These are phyloP conservation scores for Xiphydria camelus DNA, from an alignment of 2,888 invertebrate genomes.

Conservation along the genomic window DNA sequence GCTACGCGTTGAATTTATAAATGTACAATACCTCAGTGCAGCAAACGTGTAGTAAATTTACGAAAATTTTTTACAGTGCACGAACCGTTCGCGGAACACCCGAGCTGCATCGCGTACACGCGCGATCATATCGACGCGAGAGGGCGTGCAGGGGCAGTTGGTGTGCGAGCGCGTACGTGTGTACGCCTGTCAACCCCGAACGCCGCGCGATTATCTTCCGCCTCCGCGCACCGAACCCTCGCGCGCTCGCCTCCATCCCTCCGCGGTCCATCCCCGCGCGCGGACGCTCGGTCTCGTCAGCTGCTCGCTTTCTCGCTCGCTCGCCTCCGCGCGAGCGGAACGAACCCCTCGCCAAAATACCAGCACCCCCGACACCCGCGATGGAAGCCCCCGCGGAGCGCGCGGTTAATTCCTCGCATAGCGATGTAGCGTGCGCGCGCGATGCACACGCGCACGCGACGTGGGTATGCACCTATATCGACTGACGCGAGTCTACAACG, in stretches of 20 bases:
- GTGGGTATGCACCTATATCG: too few relatives aligned
- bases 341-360: not conserved
- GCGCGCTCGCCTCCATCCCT: slow-evolving; percentile 30
- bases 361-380: not conserved
- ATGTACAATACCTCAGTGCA: too few relatives aligned
- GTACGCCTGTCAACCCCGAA: slow-evolving; percentile 32
- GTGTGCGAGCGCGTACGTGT: slow-evolving; percentile 26
- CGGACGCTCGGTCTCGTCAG: too few relatives aligned
- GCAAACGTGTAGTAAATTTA: too few relatives aligned
- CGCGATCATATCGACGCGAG: slow-evolving; percentile 53
- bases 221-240: slow-evolving; percentile 64
- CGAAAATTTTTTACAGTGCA: too few relatives aligned
- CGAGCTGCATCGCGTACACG: slow-evolving; percentile 18
- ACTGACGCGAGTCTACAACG: too few relatives aligned
- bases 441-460: slow-evolving; percentile 15
- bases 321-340: slow-evolving; percentile 31
- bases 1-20: too few relatives aligned
- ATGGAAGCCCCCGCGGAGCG: not conserved
- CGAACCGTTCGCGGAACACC: too few relatives aligned
- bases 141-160: slow-evolving; percentile 59
- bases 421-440: too few relatives aligned
- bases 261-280: slow-evolving; percentile 26
- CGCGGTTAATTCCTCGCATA: too few relatives aligned
- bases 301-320: slow-evolving; percentile 55
- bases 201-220: slow-evolving; percentile 61